phyloP scores from a whole-genome alignment of 2,888 invertebrate genomes.

The Drosophila monieri region DNA sequence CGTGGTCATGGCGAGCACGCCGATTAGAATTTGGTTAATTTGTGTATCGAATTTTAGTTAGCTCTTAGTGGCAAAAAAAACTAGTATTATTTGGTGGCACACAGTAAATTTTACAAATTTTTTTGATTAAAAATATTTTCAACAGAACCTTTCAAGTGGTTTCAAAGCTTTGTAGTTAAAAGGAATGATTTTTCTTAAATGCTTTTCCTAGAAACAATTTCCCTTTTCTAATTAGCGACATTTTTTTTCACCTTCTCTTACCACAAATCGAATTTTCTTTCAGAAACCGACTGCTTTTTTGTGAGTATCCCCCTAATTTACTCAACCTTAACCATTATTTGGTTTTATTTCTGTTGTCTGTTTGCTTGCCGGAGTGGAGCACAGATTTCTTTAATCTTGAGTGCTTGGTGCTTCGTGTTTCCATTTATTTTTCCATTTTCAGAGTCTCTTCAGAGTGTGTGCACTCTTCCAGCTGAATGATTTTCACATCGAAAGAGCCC shows the following conservation, averaged over 20 bases:
- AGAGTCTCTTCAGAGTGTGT: conserved; percentile 39
- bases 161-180: background rate
- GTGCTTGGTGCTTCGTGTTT: conserved; percentile 19
- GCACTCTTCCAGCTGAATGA: conserved; percentile 81
- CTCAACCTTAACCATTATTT: conserved; percentile 49
- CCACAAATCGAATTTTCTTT: conserved; percentile 25
- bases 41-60: background rate
- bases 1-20: conserved; percentile 10
- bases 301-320: conserved; percentile 27
- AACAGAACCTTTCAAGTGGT: background rate
- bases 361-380: conserved; percentile 33
- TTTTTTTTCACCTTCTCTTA: conserved; percentile 1
- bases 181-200: background rate
- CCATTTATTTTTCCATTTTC: background rate
- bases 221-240: conserved; percentile 42
- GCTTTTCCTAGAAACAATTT: conserved; percentile 8
- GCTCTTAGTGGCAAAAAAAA: background rate
- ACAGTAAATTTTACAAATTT: background rate
- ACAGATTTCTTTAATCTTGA: conserved; percentile 40
- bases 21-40: background rate
- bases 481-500: conserved; percentile 60
- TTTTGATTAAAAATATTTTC: background rate
- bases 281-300: conserved; percentile 2
- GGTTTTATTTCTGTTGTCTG: conserved; percentile 37
- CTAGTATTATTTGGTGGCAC: background rate